A percentile compares a stretch with the other conserved stretches of the same genome.
Conservation (phyloP, 2,797 vertebrate genomes). For the Acomys russatus region DNA sequence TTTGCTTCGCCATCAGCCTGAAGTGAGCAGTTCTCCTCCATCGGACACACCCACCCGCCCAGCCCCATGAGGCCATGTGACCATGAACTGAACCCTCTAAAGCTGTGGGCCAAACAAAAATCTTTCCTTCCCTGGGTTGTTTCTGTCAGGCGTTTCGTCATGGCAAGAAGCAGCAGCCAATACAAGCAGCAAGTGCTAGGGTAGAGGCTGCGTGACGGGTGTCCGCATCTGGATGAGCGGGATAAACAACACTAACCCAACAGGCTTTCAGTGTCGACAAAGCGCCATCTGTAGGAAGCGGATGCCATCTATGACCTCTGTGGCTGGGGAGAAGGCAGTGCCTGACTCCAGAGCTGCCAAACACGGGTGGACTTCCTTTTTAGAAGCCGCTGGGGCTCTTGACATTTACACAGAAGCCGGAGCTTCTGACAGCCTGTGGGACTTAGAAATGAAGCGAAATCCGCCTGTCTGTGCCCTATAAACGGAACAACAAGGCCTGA, state of each 20-base stretch:
- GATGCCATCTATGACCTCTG: neutral
- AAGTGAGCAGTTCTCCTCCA: neutral
- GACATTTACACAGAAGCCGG: neutral
- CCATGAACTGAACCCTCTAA: neutral
- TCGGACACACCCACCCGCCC: neutral
- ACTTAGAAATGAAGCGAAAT: neutral
- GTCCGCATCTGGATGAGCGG: neutral
- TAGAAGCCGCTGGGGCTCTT: neutral
- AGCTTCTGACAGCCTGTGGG: neutral
- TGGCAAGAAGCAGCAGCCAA: neutral
- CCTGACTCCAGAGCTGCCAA: too few relatives aligned
- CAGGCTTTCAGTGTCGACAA: neutral
- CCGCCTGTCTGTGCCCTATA: neutral
- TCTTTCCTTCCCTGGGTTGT: neutral
- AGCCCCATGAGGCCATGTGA: neutral
- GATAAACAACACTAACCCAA: neutral
- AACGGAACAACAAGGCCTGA: neutral
- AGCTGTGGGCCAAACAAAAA: neutral
- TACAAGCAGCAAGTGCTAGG: neutral
- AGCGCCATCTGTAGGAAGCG: neutral
- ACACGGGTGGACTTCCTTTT: neutral
- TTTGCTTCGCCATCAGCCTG: neutral
- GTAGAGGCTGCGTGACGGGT: neutral
- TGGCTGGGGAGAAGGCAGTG: neutral
- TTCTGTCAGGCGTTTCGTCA: neutral